These are phyloP conservation scores for Falco cherrug DNA, from an alignment of 2,797 vertebrate genomes.

Conservation along the genomic window DNA sequence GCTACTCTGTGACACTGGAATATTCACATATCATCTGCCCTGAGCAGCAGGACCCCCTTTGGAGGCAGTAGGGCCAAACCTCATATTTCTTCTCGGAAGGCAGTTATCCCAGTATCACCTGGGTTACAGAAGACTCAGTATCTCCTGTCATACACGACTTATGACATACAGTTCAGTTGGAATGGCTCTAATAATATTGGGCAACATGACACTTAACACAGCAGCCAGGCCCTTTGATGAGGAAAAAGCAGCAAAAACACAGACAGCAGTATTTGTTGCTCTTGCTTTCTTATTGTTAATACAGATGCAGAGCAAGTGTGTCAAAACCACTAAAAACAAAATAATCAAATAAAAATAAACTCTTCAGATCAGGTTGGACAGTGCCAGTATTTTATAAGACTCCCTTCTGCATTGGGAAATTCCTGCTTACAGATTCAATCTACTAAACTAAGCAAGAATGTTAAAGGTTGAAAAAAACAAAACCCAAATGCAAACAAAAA, in stretches of 20 bases:
- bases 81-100: neutral
- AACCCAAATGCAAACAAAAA: neutral
- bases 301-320: neutral
- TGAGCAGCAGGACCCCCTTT: neutral
- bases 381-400: neutral
- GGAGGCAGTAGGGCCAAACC: neutral
- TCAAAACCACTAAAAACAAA: neutral
- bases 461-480: neutral
- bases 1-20: neutral
- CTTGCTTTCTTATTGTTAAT: slow-evolving; percentile 14
- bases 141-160: neutral
- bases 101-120: neutral
- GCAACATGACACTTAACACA: neutral
- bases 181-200: neutral
- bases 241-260: neutral
- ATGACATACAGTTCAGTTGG: neutral
- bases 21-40: neutral
- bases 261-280: neutral
- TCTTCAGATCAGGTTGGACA: neutral
- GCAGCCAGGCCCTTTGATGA: neutral
- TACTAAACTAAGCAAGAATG: neutral
- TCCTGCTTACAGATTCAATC: neutral
- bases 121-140: neutral
- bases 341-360: neutral
- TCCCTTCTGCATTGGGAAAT: neutral